Percentiles rank a stretch among this genome's conserved stretches.
These are phyloP conservation scores for Ormia ochracea DNA, from an alignment of 2,888 invertebrate species.

Conservation along the genomic window DNA sequence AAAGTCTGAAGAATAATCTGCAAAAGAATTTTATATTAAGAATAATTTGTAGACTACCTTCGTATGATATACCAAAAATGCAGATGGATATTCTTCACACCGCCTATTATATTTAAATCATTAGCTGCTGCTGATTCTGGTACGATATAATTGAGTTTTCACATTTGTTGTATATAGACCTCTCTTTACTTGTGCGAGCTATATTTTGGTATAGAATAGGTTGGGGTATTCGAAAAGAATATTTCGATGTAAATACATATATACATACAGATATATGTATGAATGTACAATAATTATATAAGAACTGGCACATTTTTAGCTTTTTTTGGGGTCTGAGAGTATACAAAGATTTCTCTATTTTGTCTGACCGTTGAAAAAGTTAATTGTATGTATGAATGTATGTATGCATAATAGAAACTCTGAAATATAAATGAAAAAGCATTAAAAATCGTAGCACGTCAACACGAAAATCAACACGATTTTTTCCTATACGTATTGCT, in stretches of 20 bases:
- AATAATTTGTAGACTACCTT: neutral
- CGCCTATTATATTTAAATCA: constrained; percentile 12
- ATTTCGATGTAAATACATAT: too few species aligned
- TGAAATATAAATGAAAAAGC: constrained; percentile 3
- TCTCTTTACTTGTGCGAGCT: constrained; percentile 1
- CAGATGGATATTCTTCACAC: constrained; percentile 1
- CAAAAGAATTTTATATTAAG: too few species aligned
- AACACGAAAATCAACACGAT: constrained; percentile 30
- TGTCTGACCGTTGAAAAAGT: neutral
- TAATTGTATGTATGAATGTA: neutral
- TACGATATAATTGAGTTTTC: neutral
- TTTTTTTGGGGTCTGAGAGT: constrained; percentile 24
- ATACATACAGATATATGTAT: neutral
- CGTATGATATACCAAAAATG: neutral
- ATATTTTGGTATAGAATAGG: constrained; percentile 14
- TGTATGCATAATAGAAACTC: neutral
- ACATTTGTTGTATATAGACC: neutral
- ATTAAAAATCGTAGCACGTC: constrained; percentile 49
- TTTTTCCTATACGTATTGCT: constrained; percentile 30
- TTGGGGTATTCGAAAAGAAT: constrained; percentile 22
- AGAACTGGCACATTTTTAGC: constrained; percentile 13
- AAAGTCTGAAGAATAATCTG: too few species aligned
- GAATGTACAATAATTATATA: neutral
- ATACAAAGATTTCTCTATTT: constrained; percentile 11
- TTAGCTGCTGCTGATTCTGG: constrained; percentile 10